These are phyloP conservation scores for Morbakka virulenta DNA, from an alignment of 30 jellyfish, hydroid and myxozoan genomes.

Conservation along the genomic window DNA sequence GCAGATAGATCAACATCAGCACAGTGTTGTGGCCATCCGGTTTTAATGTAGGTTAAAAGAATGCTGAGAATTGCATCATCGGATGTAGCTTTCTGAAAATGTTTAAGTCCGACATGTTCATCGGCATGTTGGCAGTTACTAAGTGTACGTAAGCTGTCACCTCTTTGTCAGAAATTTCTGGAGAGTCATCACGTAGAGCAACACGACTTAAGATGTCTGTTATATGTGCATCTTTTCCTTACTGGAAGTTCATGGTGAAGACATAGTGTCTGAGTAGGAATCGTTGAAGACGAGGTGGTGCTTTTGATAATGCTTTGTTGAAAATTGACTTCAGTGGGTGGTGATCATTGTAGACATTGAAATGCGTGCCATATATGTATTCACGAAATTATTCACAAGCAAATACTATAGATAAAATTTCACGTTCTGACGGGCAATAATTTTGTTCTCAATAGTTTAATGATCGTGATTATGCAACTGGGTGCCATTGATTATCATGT, in stretches of 20 bases:
- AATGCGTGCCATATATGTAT: no score
- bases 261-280: slow-evolving; percentile 17
- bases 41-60: no score
- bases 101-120: background rate
- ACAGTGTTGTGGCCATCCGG: no score
- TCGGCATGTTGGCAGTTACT: background rate
- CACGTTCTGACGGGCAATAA: slow-evolving; percentile 53
- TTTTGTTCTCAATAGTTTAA: slow-evolving; percentile 41
- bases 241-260: background rate
- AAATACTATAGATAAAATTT: no score
- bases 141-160: background rate
- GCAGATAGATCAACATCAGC: no score
- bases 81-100: no score
- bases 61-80: no score
- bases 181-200: background rate
- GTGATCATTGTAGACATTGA: slow-evolving; percentile 5
- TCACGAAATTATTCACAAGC: slow-evolving; percentile 15
- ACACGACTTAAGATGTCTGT: no score
- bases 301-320: no score
- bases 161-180: slow-evolving; percentile 30
- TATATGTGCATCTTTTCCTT: slow-evolving; percentile 1
- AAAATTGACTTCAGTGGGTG: slow-evolving; percentile 3
- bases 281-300: slow-evolving; percentile 34
- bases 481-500: slow-evolving; percentile 42
- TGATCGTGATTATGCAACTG: slow-evolving; percentile 66